phyloP scores from a whole-genome alignment of 1,140 invertebrate genomes.

The Physella acuta region DNA sequence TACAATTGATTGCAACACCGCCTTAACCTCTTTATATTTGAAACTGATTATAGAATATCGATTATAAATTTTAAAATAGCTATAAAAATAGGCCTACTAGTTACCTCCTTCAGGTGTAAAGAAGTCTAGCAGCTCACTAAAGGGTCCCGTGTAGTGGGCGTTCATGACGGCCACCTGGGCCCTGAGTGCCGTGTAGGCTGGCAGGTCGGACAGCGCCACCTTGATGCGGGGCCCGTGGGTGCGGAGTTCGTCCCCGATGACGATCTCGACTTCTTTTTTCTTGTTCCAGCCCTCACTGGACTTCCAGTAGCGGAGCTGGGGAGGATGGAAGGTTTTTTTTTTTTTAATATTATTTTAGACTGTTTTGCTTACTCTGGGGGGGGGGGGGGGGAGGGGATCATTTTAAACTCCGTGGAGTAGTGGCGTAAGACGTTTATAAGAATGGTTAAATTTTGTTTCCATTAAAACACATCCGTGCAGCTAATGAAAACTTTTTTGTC shows the following conservation, averaged over 20 bases:
- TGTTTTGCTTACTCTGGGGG: too few relatives aligned
- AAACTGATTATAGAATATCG: not conserved
- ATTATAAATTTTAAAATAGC: not conserved
- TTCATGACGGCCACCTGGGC: slow-evolving; percentile 90
- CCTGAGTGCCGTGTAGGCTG: slow-evolving; percentile 81
- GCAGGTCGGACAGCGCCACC: slow-evolving; percentile 45
- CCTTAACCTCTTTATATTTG: not conserved
- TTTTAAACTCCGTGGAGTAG: not conserved
- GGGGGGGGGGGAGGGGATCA: not conserved
- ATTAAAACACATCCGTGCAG: too few relatives aligned
- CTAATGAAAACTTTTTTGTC: too few relatives aligned
- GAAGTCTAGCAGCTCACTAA: slow-evolving; percentile 82
- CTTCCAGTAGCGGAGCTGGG: slow-evolving; percentile 53
- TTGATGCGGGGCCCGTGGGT: slow-evolving; percentile 43
- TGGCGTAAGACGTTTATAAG: too few relatives aligned
- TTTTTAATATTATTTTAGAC: too few relatives aligned
- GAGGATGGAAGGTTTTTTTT: too few relatives aligned
- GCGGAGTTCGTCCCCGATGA: slow-evolving; percentile 40
- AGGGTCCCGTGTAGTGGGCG: slow-evolving; percentile 83
- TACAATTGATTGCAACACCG: not conserved
- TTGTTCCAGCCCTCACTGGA: slow-evolving; percentile 51
- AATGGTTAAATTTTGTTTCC: too few relatives aligned
- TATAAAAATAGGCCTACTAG: too few relatives aligned
- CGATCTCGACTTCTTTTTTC: slow-evolving; percentile 49
- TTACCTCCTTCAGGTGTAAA: slow-evolving; percentile 76